Base-by-base conservation (phyloP, 2,888 invertebrate species). In the Amaurobius ferox region DNA sequence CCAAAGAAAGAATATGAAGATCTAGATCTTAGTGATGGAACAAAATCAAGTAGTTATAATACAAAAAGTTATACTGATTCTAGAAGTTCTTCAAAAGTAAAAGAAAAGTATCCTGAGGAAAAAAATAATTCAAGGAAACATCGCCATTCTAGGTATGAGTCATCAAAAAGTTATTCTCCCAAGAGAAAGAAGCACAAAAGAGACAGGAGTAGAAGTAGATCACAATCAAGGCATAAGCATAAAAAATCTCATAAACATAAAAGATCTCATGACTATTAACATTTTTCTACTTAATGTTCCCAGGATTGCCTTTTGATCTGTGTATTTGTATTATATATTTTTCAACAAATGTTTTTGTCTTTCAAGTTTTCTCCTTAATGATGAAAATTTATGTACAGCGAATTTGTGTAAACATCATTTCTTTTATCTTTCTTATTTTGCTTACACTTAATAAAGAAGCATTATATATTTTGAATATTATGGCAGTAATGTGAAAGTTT, bases 181-280 rank as follows among this genome's bases (percentile, higher is more conserved):
- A 85, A 78, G 30, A 72, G 35, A 29, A 44, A 40, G n/a, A 77
- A 86, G 28, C 86, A 70, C 23, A 86, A 79, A 32, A 55, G 71
- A 13, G 23, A 79, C 11, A 39, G 74, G 0, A 79, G 79, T 28
- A 61, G 86, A 28, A 79, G 79, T 44, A 66, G 79, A 62, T 78
- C 77, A 32, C 55, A 19, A 13, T 23, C 30, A 19, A 7, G 28
- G 2, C 73, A 74, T 39, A 77, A 55, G 23, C 76, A 80, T 35
- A 74, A 73, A 23, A 74, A 80, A 28, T 80, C 80, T 26, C 83
- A 44, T 19, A 85, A 85, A 29, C 77, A 72, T 19, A 77, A 67
- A 35, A 64, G 71, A 44, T 76, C 70, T 23, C 44, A n/a, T 44
- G 30, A 74, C 55, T 79, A 66, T n/a, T n/a, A n/a, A n/a, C n/a